phyloP scores from a whole-genome alignment of 2,888 invertebrate species.

The Creontiades dilutus region DNA sequence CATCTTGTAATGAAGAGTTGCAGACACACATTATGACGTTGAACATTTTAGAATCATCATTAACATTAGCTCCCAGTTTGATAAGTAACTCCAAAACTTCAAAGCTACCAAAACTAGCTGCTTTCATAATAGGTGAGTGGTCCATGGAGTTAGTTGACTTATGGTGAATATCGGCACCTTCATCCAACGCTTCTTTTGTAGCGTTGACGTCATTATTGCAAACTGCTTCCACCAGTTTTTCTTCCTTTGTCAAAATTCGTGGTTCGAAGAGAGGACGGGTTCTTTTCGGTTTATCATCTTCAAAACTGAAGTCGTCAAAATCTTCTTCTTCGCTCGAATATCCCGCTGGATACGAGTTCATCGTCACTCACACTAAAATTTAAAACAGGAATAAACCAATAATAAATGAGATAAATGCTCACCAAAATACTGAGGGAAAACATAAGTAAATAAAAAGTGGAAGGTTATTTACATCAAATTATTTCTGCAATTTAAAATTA shows the following conservation, averaged over 20 bases:
- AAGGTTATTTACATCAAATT: too few relatives aligned
- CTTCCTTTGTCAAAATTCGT: constrained; percentile 49
- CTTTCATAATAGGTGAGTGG: constrained; percentile 74
- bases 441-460: too few relatives aligned
- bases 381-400: background rate
- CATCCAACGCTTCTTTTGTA: constrained; percentile 61
- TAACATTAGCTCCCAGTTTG: constrained; percentile 73
- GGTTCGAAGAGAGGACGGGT: background rate
- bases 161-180: constrained; percentile 71
- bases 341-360: constrained; percentile 72
- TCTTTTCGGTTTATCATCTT: constrained; percentile 56
- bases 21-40: constrained; percentile 76
- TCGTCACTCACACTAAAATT: constrained; percentile 17
- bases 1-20: constrained; percentile 70
- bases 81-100: constrained; percentile 73
- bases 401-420: background rate
- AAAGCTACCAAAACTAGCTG: constrained; percentile 71
- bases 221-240: constrained; percentile 68
- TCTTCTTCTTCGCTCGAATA: constrained; percentile 73
- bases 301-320: constrained; percentile 42
- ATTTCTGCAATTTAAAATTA: too few relatives aligned
- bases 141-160: constrained; percentile 57
- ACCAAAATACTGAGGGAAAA: background rate
- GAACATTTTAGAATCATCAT: constrained; percentile 73
- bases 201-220: constrained; percentile 57